Conservation (phyloP, 2,797 vertebrate genomes). For the Mus caroli region DNA sequence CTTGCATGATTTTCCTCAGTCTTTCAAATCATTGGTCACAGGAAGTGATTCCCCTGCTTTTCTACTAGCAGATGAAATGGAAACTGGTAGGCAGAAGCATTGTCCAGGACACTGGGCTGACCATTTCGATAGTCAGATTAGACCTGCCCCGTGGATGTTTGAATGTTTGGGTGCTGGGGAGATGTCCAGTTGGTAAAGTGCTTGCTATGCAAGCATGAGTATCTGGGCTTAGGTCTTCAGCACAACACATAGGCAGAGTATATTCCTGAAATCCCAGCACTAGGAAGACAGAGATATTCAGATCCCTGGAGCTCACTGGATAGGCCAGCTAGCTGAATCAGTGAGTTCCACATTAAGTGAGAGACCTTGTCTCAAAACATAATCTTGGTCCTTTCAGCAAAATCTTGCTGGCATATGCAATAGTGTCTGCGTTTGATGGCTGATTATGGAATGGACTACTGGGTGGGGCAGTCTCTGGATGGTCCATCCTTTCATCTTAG, state of each 20-base stretch:
- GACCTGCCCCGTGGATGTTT: background rate
- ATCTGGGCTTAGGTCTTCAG: too few species aligned
- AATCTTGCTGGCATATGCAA: too few species aligned
- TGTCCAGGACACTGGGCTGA: background rate
- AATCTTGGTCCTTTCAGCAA: too few species aligned
- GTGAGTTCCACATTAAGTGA: background rate
- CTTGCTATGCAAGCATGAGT: background rate
- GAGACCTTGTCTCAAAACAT: background rate
- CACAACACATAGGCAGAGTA: background rate
- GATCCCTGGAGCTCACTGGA: background rate
- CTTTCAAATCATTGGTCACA: slow-evolving; percentile 12
- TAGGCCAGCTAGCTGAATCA: background rate
- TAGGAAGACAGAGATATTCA: background rate
- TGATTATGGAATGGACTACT: too few species aligned
- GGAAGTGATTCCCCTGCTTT: background rate
- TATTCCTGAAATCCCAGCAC: background rate
- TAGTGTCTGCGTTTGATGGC: too few species aligned
- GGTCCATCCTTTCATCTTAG: too few species aligned
- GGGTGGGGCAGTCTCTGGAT: too few species aligned
- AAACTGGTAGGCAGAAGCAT: background rate
- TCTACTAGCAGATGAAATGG: background rate
- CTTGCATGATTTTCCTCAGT: background rate
- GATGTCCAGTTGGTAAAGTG: background rate
- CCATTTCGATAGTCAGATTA: background rate
- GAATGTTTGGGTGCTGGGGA: background rate